Evolutionary conservation across 2,888 invertebrate genomes (phyloP).

Genomic region (Drosophila eohydei): DNA sequence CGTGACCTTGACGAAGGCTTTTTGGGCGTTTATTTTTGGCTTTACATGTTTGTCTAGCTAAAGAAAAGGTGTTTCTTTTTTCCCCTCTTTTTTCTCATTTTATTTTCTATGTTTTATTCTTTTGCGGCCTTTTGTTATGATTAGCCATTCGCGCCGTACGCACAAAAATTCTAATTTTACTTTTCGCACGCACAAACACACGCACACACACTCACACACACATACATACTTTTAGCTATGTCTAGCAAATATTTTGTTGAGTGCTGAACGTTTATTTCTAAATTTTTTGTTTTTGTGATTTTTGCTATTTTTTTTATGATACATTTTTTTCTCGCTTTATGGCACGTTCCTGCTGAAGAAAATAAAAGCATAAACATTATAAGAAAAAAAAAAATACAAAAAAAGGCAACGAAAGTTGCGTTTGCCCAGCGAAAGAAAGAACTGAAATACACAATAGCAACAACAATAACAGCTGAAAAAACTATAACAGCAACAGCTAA

Average conservation of each 20-base stretch:
- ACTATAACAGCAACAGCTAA: conserved; percentile 7
- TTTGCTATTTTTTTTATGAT: conserved; percentile 33
- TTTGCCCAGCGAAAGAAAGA: conserved; percentile 41
- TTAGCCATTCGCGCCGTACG: conserved; percentile 76
- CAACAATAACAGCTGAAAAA: conserved; percentile 18
- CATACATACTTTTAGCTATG: conserved; percentile 28
- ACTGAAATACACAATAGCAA: conserved; percentile 41
- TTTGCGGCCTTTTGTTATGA: conserved; percentile 70
- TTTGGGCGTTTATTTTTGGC: conserved; percentile 41
- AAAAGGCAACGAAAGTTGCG: conserved; percentile 57
- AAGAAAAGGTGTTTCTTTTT: conserved; percentile 25
- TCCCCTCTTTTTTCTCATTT: conserved; percentile 15
- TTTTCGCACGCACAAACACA: conserved; percentile 66
- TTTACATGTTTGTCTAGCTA: conserved; percentile 42
- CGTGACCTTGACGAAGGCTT: conserved; percentile 59
- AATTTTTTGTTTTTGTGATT: conserved; percentile 46
- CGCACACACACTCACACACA: conserved; percentile 27
- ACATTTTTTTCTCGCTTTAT: conserved; percentile 26
- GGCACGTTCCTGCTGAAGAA: conserved; percentile 59
- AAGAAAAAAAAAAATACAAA: conserved; percentile 5
- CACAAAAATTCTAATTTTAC: conserved; percentile 79
- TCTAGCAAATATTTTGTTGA: conserved; percentile 49
- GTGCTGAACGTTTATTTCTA: conserved; percentile 53
- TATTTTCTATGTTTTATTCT: conserved; percentile 23
- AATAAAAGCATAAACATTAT: conserved; percentile 50